These are phyloP conservation scores for Pygocentrus nattereri DNA, from an alignment of 2,797 vertebrate genomes.

Conservation along the genomic window DNA sequence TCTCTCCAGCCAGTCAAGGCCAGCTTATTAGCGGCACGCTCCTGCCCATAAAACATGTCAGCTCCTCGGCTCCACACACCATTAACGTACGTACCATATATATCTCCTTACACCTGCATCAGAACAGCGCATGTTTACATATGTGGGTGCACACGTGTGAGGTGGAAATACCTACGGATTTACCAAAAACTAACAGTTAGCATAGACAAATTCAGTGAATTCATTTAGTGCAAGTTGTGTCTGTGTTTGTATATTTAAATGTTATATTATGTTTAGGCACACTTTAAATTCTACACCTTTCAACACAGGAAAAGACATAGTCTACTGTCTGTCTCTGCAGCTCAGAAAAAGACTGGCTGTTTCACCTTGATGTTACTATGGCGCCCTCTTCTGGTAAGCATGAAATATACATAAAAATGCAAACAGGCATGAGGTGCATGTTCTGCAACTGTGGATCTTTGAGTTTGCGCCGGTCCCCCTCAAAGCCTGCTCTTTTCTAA, in stretches of 20 bases:
- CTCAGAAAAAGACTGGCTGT: neutral
- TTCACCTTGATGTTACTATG: neutral
- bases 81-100: conserved; percentile 22
- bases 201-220: neutral
- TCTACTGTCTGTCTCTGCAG: neutral
- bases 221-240: neutral
- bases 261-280: neutral
- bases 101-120: conserved; percentile 42
- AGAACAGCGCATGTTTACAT: neutral
- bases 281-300: neutral
- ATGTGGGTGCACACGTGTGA: neutral
- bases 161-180: neutral
- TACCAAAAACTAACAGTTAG: neutral
- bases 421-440: neutral
- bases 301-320: neutral
- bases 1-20: conserved; percentile 29
- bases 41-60: conserved; percentile 57
- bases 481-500: no score
- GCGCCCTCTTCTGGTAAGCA: conserved; percentile 28
- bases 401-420: neutral
- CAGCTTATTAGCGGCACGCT: conserved; percentile 51
- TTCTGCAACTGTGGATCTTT: no score
- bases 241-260: neutral
- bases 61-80: conserved; percentile 44
- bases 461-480: no score